Base-by-base conservation (phyloP, 2,113 vertebrate species). In the Hippocampus mohnikei region DNA sequence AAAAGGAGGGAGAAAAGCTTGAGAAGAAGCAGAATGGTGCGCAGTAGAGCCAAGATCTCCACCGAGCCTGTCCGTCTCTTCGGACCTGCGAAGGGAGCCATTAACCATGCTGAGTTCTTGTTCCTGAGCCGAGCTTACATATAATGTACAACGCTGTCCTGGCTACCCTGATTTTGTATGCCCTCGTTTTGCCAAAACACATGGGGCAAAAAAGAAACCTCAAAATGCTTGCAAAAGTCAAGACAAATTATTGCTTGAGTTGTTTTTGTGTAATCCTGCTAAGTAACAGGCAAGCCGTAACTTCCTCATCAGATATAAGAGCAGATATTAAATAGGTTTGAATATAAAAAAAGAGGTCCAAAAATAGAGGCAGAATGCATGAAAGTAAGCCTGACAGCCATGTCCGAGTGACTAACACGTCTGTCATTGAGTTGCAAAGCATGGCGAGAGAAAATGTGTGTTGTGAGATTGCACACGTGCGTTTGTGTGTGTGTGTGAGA, bases 361-460 rank as follows among this genome's bases (percentile, higher is more conserved):
- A 65, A n/a, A 56, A 65, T 29, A 67, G 18, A 70, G 70, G n/a
- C 27, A 60, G 15, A 0, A 56, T 21, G 61, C 64, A 77, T 67
- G 91, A 91, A 90, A 70, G 50, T 7, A 53, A 76, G 70, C 27
- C 55, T 73, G 80, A 82, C 68, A 80, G 59, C 46, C 48, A 40
- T 77, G 72, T 80, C 66, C 78, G 72, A 82, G 75, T 84, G 73
- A 83, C 73, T 71, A 79, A 81, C 66, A 76, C 66, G 66, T 85
- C 77, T 72, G 83, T 77, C 81, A 80, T 59, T 75, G 69, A 72
- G 33, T 64, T 80, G 84, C 70, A 76, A 75, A 40, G 82, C 75
- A 75, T 74, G 71, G 56, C 73, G 75, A 74, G 72, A 69, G 55
- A 80, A 76, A 65, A 46, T 16, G 63, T 65, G 63, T 27, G 41